Percentiles rank a stretch among this genome's conserved stretches.
These are phyloP conservation scores for Muscicapa adusta DNA, from an alignment of 2,113 vertebrate genomes.

Conservation along the genomic window DNA sequence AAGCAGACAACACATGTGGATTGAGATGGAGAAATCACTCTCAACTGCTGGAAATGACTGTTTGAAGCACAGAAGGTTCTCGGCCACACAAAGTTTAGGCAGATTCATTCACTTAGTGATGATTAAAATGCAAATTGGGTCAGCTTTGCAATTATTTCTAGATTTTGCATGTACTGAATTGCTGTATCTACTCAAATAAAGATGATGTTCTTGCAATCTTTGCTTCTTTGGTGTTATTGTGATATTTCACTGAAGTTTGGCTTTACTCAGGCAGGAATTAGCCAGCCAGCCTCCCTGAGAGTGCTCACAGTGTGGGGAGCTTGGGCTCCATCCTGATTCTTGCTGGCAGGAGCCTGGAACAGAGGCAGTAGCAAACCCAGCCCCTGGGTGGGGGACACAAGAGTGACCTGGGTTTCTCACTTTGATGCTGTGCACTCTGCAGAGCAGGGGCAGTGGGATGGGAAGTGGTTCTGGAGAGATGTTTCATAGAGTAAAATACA, in stretches of 20 bases:
- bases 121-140: neutral
- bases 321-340: neutral
- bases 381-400: rapidly evolving
- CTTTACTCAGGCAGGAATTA: neutral
- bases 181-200: constrained; percentile 61
- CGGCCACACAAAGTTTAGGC: neutral
- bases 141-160: neutral
- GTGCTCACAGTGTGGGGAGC: neutral
- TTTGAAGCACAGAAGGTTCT: neutral
- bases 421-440: rapidly evolving
- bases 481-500: neutral
- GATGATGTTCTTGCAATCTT: neutral
- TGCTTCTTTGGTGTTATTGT: neutral
- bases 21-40: neutral
- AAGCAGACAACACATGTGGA: neutral
- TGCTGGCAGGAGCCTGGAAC: neutral
- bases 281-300: neutral
- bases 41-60: neutral
- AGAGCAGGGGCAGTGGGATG: neutral
- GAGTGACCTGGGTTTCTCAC: neutral
- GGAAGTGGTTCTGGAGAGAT: neutral
- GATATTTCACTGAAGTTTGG: neutral
- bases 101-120: neutral
- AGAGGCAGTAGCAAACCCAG: neutral
- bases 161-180: neutral